Percentiles rank a stretch among this genome's conserved stretches.
phyloP scores from a whole-genome alignment of 2,797 vertebrate genomes.

The Mormyrops boulengeri region DNA sequence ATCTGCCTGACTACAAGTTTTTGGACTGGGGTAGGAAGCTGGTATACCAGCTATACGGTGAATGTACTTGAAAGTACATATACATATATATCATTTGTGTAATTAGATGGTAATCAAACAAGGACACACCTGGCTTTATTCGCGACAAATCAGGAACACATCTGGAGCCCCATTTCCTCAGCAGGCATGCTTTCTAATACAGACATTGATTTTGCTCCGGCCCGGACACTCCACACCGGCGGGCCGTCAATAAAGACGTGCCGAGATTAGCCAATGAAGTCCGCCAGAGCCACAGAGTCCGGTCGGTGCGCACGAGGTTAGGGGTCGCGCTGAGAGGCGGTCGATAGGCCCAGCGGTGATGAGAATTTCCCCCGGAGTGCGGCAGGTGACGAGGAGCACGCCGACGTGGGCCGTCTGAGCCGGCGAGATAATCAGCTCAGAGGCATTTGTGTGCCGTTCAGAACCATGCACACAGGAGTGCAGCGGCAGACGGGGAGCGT shows the following conservation, averaged over 20 bases:
- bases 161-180: slow-evolving; percentile 36
- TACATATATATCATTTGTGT: neutral
- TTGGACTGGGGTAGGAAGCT: neutral
- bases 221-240: slow-evolving; percentile 49
- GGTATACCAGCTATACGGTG: neutral
- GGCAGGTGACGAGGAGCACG: neutral
- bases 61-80: neutral
- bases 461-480: neutral
- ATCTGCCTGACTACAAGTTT: neutral
- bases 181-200: slow-evolving; percentile 40
- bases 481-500: neutral
- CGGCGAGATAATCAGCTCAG: neutral
- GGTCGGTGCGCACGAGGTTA: slow-evolving; percentile 38
- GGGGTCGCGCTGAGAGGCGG: slow-evolving; percentile 43
- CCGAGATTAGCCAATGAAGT: slow-evolving; percentile 47
- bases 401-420: neutral
- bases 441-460: neutral
- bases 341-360: slow-evolving; percentile 16
- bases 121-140: slow-evolving; percentile 35
- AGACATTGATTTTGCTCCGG: slow-evolving; percentile 57
- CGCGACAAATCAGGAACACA: slow-evolving; percentile 45
- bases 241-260: slow-evolving; percentile 57
- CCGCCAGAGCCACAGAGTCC: slow-evolving; percentile 46
- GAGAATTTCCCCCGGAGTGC: slow-evolving; percentile 27
- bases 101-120: slow-evolving; percentile 37